phyloP scores from a whole-genome alignment of 2,888 invertebrate species.

The Cyclophora punctaria region DNA sequence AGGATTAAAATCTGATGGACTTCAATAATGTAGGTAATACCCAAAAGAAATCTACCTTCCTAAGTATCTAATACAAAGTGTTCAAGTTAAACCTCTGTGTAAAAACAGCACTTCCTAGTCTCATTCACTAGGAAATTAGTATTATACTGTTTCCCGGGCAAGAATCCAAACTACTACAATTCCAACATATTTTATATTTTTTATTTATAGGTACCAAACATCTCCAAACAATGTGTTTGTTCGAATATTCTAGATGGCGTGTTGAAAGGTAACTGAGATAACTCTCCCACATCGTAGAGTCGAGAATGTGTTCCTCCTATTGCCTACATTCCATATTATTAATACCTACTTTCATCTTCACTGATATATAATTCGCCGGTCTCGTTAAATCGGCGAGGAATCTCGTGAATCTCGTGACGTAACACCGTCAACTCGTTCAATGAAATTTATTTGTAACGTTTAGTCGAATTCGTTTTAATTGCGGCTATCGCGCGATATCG shows the following conservation, averaged over 20 bases:
- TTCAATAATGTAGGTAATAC: too few relatives aligned
- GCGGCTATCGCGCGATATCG: too few relatives aligned
- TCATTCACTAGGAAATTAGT: background rate
- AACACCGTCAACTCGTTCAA: background rate
- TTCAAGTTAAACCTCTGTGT: background rate
- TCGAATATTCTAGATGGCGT: slow-evolving; percentile 13
- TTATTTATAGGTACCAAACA: too few relatives aligned
- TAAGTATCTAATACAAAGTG: too few relatives aligned
- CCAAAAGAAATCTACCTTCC: too few relatives aligned
- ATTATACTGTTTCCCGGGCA: too few relatives aligned
- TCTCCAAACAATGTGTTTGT: background rate
- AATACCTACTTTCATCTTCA: slow-evolving; percentile 12
- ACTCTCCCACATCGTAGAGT: slow-evolving; percentile 9
- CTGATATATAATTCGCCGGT: slow-evolving; percentile 12
- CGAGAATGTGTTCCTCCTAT: slow-evolving; percentile 4
- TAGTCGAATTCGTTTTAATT: too few relatives aligned
- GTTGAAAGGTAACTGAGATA: background rate
- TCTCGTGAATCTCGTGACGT: slow-evolving; percentile 6
- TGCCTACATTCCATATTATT: slow-evolving; percentile 16
- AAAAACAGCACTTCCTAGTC: background rate
- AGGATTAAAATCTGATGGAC: too few relatives aligned
- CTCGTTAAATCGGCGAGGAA: slow-evolving; percentile 4
- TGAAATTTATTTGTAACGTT: background rate
- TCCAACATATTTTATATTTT: too few relatives aligned
- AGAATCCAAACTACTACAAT: too few relatives aligned